Conservation (phyloP, 1,140 invertebrate genomes). For the Drosophila pallidifrons region DNA sequence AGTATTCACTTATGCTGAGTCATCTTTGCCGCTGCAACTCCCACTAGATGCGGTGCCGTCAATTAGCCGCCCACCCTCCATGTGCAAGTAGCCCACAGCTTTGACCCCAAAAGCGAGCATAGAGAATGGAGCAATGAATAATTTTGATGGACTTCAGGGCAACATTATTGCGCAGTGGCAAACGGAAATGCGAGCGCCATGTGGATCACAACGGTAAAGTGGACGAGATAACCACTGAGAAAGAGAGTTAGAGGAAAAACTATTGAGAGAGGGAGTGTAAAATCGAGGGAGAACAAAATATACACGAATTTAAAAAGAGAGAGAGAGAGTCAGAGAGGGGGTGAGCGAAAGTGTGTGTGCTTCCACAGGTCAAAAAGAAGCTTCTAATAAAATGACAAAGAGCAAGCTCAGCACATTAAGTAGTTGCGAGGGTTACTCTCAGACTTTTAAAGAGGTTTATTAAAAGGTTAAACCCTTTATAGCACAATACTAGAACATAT, state of each 20-base stretch:
- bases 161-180: constrained; percentile 40
- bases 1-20: constrained; percentile 19
- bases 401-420: constrained; percentile 15
- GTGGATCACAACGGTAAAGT: constrained; percentile 58
- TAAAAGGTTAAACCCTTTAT: too few relatives aligned
- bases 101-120: constrained; percentile 33
- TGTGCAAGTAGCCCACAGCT: constrained; percentile 27
- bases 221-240: neutral
- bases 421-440: constrained; percentile 2
- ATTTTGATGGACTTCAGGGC: constrained; percentile 34
- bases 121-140: constrained; percentile 48
- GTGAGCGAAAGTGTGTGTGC: neutral
- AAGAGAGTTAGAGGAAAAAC: constrained; percentile 3
- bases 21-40: constrained; percentile 32
- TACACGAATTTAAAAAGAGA: neutral
- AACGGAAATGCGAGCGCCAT: constrained; percentile 58
- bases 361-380: constrained; percentile 48
- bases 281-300: neutral
- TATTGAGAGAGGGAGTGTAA: neutral
- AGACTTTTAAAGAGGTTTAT: neutral
- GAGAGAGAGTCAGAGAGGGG: neutral
- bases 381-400: constrained; percentile 39
- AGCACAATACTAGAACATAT: too few relatives aligned
- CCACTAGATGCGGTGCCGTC: constrained; percentile 18
- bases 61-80: constrained; percentile 39